phyloP scores from a whole-genome alignment of 2,888 invertebrate species.

The Drosophila mimetica region DNA sequence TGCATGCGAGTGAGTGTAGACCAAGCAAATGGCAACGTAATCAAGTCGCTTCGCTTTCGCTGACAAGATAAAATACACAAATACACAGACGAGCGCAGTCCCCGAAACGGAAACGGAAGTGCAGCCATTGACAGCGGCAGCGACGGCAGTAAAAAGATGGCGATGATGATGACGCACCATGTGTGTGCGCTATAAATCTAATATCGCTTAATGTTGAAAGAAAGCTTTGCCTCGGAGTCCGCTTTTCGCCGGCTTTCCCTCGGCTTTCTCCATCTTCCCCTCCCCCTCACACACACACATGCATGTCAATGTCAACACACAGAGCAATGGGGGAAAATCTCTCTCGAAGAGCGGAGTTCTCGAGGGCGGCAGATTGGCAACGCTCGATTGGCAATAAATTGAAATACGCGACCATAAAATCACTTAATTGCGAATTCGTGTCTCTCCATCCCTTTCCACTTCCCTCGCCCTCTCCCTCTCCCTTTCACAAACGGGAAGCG shows the following conservation, averaged over 20 bases:
- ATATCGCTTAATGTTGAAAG: constrained; percentile 63
- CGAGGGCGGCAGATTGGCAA: constrained; percentile 46
- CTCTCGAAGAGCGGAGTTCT: constrained; percentile 2
- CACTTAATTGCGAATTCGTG: constrained; percentile 79
- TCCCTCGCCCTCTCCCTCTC: not conserved
- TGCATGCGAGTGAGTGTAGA: constrained; percentile 6
- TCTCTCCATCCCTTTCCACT: constrained; percentile 24
- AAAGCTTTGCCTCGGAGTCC: constrained; percentile 28
- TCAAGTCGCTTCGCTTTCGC: constrained; percentile 46
- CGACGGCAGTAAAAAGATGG: constrained; percentile 24
- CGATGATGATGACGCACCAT: constrained; percentile 33
- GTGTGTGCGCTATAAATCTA: constrained; percentile 61
- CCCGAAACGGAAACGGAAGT: constrained; percentile 64
- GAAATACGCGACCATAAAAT: constrained; percentile 79
- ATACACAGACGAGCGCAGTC: constrained; percentile 1
- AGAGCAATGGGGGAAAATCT: not conserved
- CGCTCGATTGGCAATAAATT: constrained; percentile 76
- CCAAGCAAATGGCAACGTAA: constrained; percentile 52
- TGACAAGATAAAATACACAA: constrained; percentile 61
- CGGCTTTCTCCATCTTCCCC: too few relatives aligned
- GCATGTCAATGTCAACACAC: constrained; percentile 58
- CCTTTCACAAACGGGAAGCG: constrained; percentile 49
- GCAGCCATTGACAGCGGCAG: constrained; percentile 60
- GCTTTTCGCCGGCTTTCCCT: not conserved
- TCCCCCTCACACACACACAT: constrained; percentile 20